A percentile compares a stretch with the other conserved stretches of the same genome.
These are phyloP conservation scores for Ochropacha duplaris DNA, from an alignment of 2,888 invertebrate species.

Conservation along the genomic window DNA sequence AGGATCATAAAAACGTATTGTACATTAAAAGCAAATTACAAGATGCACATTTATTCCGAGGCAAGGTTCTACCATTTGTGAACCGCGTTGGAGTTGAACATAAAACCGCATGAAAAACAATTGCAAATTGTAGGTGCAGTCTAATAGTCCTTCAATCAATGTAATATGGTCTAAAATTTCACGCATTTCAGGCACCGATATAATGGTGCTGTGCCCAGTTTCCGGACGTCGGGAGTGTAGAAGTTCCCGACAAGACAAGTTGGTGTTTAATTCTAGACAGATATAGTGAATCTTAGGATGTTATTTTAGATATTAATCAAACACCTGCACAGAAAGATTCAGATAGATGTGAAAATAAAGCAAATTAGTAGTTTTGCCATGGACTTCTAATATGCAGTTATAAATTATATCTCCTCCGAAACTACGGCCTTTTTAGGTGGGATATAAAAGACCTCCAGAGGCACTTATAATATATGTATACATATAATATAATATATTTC, in stretches of 20 bases:
- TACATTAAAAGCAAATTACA: neutral
- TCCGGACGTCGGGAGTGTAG: constrained; percentile 54
- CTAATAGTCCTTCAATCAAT: neutral
- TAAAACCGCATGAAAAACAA: neutral
- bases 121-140: neutral
- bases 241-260: constrained; percentile 62
- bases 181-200: constrained; percentile 13
- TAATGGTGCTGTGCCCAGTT: constrained; percentile 26
- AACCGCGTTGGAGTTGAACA: too few species aligned
- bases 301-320: neutral
- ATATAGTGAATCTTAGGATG: constrained; percentile 30
- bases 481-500: too few species aligned
- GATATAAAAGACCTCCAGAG: too few species aligned
- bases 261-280: constrained; percentile 54
- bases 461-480: too few species aligned
- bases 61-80: neutral
- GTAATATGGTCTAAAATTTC: constrained; percentile 12
- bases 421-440: too few species aligned
- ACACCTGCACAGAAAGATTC: neutral
- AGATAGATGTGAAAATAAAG: too few species aligned
- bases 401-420: too few species aligned
- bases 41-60: neutral
- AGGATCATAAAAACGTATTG: neutral
- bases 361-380: too few species aligned
- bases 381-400: too few species aligned